Conservation (phyloP, 64 coral and sea anemone species). For the Hydrozoanthus tunicans region DNA sequence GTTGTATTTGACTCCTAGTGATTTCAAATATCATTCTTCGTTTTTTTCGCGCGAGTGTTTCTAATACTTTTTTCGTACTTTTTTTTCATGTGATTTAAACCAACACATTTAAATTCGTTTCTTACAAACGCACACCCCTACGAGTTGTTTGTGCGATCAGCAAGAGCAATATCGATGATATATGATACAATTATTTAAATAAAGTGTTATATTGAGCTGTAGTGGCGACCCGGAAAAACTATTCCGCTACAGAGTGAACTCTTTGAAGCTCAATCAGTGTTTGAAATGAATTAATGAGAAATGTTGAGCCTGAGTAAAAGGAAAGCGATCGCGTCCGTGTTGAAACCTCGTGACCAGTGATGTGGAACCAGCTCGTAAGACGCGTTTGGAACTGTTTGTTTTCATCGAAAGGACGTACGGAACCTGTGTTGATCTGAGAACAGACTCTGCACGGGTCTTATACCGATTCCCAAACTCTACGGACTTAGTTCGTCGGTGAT, state of each 20-base stretch:
- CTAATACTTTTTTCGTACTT: too few relatives aligned
- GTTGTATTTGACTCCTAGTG: too few relatives aligned
- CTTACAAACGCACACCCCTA: too few relatives aligned
- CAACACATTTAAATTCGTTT: too few relatives aligned
- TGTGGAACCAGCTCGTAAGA: not conserved
- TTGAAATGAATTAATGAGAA: not conserved
- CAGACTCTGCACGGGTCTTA: too few relatives aligned
- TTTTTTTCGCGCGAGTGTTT: too few relatives aligned
- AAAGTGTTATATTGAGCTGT: not conserved
- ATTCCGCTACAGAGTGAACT: not conserved
- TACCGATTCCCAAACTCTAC: too few relatives aligned
- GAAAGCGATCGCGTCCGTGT: not conserved
- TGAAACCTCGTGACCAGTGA: not conserved
- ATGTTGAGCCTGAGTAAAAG: not conserved
- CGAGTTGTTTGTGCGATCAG: not conserved
- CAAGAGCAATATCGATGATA: slow-evolving; percentile 4
- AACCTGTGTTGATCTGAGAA: too few relatives aligned
- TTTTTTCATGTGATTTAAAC: too few relatives aligned
- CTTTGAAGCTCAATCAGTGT: not conserved
- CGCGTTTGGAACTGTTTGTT: not conserved
- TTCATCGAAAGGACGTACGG: too few relatives aligned
- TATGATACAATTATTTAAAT: not conserved
- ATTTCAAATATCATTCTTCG: too few relatives aligned
- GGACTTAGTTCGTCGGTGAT: not conserved
- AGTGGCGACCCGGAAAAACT: not conserved